These are phyloP conservation scores for Tetramorium bicarinatum DNA, from an alignment of 2,888 invertebrate species.

Conservation along the genomic window DNA sequence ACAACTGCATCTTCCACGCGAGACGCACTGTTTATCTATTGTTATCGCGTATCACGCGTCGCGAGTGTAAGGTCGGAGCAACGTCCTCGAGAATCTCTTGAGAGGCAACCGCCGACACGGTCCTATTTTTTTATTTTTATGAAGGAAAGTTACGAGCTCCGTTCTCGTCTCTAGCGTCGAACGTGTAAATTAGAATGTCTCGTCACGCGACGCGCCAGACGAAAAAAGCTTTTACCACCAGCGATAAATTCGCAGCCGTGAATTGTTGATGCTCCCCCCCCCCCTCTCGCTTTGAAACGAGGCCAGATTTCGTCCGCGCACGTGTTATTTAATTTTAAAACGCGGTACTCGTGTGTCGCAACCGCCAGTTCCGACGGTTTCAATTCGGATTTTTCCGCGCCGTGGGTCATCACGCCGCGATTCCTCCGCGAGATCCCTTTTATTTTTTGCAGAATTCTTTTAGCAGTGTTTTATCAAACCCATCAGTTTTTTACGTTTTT, in stretches of 20 bases:
- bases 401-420: background rate
- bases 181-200: constrained; percentile 13
- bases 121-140: background rate
- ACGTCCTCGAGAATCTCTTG: background rate
- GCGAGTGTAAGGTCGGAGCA: background rate
- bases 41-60: background rate
- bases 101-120: background rate
- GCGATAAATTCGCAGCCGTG: background rate
- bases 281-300: constrained; percentile 59
- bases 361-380: constrained; percentile 36
- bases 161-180: background rate
- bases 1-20: background rate
- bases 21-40: background rate
- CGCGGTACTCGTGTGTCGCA: constrained; percentile 63
- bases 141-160: background rate
- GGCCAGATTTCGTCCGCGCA: constrained; percentile 66
- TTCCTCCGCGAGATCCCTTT: background rate
- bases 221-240: constrained; percentile 8
- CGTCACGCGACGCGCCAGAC: background rate
- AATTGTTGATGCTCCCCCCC: constrained; percentile 34
- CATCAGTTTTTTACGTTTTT: background rate
- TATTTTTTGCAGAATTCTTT: background rate
- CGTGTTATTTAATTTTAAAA: constrained; percentile 68
- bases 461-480: background rate
- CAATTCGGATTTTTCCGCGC: background rate